These are phyloP conservation scores for Etheostoma nigrum DNA, from an alignment of 2,797 vertebrate species.

Conservation along the genomic window DNA sequence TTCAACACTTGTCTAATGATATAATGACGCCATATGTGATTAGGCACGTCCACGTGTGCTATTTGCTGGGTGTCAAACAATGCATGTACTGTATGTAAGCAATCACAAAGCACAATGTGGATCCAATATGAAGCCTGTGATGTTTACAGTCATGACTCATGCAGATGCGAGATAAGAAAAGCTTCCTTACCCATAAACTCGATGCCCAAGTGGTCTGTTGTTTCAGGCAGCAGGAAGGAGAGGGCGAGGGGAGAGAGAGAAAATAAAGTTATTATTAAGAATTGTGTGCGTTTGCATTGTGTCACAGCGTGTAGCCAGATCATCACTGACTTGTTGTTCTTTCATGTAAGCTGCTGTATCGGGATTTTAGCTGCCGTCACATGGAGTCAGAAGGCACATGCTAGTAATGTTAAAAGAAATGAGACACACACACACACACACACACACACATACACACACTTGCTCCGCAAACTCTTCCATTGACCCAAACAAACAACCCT, in stretches of 20 bases:
- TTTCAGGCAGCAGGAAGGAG: conserved; percentile 56
- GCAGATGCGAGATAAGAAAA: conserved; percentile 48
- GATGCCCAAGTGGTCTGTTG: conserved; percentile 96
- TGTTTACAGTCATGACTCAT: conserved; percentile 43
- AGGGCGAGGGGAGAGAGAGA: conserved; percentile 18
- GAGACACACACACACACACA: conserved; percentile 7
- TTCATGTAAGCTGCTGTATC: conserved; percentile 26
- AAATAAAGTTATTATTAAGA: conserved; percentile 45
- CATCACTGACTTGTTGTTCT: conserved; percentile 32
- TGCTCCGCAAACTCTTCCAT: no score
- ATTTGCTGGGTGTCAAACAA: not conserved
- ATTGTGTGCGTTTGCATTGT: conserved; percentile 35
- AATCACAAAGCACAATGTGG: not conserved
- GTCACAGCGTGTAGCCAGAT: conserved; percentile 35
- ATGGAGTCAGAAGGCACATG: conserved; percentile 37
- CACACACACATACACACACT: conserved; percentile 3
- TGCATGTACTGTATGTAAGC: not conserved
- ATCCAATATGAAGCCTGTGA: conserved; percentile 17
- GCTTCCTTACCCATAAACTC: conserved; percentile 98
- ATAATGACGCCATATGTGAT: conserved; percentile 9
- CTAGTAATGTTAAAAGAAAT: not conserved
- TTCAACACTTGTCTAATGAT: not conserved
- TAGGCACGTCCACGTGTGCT: not conserved
- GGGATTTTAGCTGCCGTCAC: conserved; percentile 23
- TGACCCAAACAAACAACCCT: not conserved